These are phyloP conservation scores for Patiria miniata DNA, from an alignment of 35 echinoderm and acorn worm species.

Conservation along the genomic window DNA sequence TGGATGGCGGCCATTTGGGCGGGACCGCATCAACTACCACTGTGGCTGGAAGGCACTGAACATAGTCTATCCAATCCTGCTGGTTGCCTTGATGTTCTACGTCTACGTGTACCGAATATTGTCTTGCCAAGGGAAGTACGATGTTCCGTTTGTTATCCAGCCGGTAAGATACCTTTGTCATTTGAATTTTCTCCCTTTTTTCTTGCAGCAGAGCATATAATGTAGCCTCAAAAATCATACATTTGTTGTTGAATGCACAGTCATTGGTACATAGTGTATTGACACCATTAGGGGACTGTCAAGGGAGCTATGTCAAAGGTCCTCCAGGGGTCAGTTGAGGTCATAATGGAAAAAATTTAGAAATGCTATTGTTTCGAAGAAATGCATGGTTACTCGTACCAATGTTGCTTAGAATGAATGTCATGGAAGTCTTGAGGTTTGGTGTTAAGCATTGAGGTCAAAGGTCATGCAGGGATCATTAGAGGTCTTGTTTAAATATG, in stretches of 20 bases:
- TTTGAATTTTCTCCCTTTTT: no score
- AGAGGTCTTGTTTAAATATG: no score
- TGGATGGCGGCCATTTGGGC: conserved; percentile 52
- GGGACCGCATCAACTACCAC: conserved; percentile 43
- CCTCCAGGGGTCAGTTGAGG: not conserved
- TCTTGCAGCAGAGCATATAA: no score
- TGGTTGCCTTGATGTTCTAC: conserved; percentile 34
- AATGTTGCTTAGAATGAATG: no score
- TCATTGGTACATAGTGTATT: not conserved
- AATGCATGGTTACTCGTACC: no score
- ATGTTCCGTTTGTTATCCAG: not conserved
- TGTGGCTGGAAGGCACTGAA: conserved; percentile 30
- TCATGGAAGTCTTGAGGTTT: no score
- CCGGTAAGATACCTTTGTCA: not conserved
- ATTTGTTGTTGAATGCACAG: no score
- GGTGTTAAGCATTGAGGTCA: no score
- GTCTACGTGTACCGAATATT: conserved; percentile 41
- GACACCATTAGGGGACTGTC: not conserved
- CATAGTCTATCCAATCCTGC: conserved; percentile 38
- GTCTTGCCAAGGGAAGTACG: conserved; percentile 29
- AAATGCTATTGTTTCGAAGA: no score
- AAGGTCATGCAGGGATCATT: no score
- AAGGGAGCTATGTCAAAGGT: not conserved
- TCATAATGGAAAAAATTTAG: no score
- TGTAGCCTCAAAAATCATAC: no score